Percentiles rank a stretch among this genome's conserved stretches.
These are phyloP conservation scores for Arvicanthis niloticus DNA, from an alignment of 2,113 vertebrate species.

Conservation along the genomic window DNA sequence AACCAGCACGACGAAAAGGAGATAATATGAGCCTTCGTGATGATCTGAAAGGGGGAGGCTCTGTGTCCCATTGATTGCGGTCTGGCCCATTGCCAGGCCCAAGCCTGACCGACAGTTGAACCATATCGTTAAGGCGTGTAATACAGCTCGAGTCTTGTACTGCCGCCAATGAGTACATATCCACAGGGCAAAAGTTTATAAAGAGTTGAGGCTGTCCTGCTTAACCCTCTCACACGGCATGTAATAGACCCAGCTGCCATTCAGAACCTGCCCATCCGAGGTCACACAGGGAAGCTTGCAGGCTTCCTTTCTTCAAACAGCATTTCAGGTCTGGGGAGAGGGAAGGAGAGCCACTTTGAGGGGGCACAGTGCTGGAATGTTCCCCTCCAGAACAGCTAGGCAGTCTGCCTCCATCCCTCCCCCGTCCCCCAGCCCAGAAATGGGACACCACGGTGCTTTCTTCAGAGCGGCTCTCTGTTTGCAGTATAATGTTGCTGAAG, in stretches of 20 bases:
- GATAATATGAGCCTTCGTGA: constrained; percentile 90
- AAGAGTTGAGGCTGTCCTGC: constrained; percentile 89
- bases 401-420: constrained; percentile 5
- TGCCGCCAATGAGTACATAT: constrained; percentile 92
- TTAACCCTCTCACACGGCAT: constrained; percentile 91
- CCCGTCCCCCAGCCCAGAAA: constrained; percentile 59
- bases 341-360: background rate
- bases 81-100: constrained; percentile 96
- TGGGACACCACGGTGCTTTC: constrained; percentile 51
- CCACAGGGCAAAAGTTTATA: constrained; percentile 94
- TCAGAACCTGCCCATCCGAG: constrained; percentile 82
- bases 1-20: constrained; percentile 89
- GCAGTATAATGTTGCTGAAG: constrained; percentile 79
- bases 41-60: constrained; percentile 91
- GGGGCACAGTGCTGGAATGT: background rate
- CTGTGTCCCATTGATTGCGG: constrained; percentile 97
- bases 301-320: constrained; percentile 56
- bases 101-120: constrained; percentile 99
- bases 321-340: background rate
- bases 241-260: constrained; percentile 88
- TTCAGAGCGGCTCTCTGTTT: constrained; percentile 75
- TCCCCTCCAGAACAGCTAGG: constrained; percentile 13
- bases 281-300: constrained; percentile 77
- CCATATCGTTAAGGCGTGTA: constrained; percentile 98
- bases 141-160: constrained; percentile 92